Evolutionary conservation across 2,888 invertebrate species (phyloP).

Genomic region (Ophion ventricosus): DNA sequence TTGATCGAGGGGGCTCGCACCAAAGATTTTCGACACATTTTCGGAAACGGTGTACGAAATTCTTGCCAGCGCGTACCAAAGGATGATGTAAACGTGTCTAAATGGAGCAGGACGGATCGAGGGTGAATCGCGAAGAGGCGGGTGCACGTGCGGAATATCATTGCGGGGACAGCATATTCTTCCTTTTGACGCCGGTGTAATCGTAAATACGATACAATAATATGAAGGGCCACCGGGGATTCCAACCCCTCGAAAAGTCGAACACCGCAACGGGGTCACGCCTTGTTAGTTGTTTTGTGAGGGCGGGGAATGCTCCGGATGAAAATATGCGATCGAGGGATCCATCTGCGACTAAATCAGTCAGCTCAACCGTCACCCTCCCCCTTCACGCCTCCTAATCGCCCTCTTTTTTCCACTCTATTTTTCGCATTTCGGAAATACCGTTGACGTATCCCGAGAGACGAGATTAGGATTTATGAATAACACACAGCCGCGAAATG

Average conservation of each 20-base stretch:
- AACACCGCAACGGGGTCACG: constrained; percentile 60
- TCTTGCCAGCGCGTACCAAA: constrained; percentile 25
- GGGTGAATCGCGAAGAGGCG: constrained; percentile 22
- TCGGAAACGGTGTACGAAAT: constrained; percentile 22
- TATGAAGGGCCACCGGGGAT: constrained; percentile 3
- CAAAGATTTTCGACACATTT: background rate
- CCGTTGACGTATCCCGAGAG: too few relatives aligned
- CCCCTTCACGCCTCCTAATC: too few relatives aligned
- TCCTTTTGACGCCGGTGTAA: constrained; percentile 41
- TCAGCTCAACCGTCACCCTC: too few relatives aligned
- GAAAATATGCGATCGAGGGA: background rate
- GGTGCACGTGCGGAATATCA: constrained; percentile 50
- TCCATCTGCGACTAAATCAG: background rate
- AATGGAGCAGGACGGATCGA: constrained; percentile 38
- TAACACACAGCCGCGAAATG: too few relatives aligned
- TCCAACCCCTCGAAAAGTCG: constrained; percentile 57
- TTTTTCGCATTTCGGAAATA: too few relatives aligned
- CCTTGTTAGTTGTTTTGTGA: constrained; percentile 55
- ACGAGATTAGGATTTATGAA: too few relatives aligned
- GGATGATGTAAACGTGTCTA: constrained; percentile 52
- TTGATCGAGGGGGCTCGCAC: too few relatives aligned
- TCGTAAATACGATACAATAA: constrained; percentile 27
- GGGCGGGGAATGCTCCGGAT: constrained; percentile 5
- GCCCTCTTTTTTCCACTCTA: too few relatives aligned
- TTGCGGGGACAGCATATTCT: constrained; percentile 31